Base-by-base conservation (phyloP, 2,888 invertebrate genomes). In the Rosalia funebris region DNA sequence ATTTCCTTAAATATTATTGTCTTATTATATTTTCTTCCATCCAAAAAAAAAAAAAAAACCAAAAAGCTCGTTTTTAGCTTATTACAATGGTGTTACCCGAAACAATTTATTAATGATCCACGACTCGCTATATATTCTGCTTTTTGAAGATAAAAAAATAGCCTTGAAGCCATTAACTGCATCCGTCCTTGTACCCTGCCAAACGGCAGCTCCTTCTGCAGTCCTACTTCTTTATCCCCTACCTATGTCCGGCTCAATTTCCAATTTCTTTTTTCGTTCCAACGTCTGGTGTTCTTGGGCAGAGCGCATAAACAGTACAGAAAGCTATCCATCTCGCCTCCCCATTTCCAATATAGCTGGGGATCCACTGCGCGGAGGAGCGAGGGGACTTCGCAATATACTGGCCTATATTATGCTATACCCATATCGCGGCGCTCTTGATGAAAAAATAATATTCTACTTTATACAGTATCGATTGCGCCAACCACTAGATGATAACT, bases 221-320 rank as follows among this genome's bases (percentile, higher is more conserved):
- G 37, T 45, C 59, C 41, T 46, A 55, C 61, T 62, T 46, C 41
- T 41, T 37, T 46, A 46, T 46, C 55, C 47, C 42, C 15, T 50
- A 64, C 57, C 62, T 62, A 67, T 70, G 75, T 73, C 75, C 75
- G 71, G 73, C 74, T 74, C 74, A 74, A 73, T 73, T 75, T 75
- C 74, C 75, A 75, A 75, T 75, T 75, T 75, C 72, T 72, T 72
- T 71, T 70, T 65, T 61, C 64, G 65, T 68, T 68, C 70, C 65
- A 67, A 67, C 70, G 70, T 69, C 71, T 53, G 53, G 16, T 53
- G 53, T 53, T 53, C 50, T 53, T 42, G 42, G 66, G 69, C 62
- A 67, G 66, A 62, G 69, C 77, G 77, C 76, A 78, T 78, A 79
- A 77, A 78, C 77, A 77, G 76, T 75, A 76, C 77, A 73, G 74